These are phyloP conservation scores for Bradypus variegatus DNA, from an alignment of 2,797 vertebrate genomes.

Conservation along the genomic window DNA sequence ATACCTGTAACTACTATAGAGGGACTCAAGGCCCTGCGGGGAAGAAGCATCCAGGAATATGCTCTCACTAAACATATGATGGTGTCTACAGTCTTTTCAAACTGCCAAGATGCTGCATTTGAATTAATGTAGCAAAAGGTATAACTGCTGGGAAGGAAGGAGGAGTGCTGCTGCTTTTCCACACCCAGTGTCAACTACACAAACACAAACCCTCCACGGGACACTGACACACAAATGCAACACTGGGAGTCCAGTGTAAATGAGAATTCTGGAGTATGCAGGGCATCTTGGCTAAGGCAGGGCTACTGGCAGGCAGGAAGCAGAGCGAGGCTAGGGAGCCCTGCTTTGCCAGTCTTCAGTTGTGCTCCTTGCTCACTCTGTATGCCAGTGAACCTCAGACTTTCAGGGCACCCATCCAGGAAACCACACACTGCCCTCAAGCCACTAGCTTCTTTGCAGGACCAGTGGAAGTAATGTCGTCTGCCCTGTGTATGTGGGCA, in stretches of 20 bases:
- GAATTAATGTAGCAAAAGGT: background rate
- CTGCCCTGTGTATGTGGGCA: background rate
- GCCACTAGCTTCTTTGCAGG: background rate
- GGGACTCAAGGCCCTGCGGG: background rate
- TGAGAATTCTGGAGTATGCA: background rate
- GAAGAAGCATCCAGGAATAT: background rate
- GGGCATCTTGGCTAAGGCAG: background rate
- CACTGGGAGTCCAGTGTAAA: background rate
- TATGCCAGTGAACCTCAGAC: background rate
- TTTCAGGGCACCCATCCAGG: background rate
- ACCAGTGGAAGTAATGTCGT: background rate
- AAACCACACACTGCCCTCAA: background rate
- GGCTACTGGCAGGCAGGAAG: background rate
- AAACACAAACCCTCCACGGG: background rate
- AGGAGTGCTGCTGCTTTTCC: background rate
- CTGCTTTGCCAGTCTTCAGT: background rate
- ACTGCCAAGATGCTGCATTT: background rate
- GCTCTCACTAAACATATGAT: background rate
- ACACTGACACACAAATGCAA: background rate
- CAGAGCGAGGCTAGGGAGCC: background rate
- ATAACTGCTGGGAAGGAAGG: background rate
- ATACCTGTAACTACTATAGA: background rate
- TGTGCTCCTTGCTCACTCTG: background rate
- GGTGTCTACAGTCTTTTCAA: background rate
- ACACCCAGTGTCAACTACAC: background rate